Base-by-base conservation (phyloP, 2,888 invertebrate genomes). In the Tetrapedia diversipes region DNA sequence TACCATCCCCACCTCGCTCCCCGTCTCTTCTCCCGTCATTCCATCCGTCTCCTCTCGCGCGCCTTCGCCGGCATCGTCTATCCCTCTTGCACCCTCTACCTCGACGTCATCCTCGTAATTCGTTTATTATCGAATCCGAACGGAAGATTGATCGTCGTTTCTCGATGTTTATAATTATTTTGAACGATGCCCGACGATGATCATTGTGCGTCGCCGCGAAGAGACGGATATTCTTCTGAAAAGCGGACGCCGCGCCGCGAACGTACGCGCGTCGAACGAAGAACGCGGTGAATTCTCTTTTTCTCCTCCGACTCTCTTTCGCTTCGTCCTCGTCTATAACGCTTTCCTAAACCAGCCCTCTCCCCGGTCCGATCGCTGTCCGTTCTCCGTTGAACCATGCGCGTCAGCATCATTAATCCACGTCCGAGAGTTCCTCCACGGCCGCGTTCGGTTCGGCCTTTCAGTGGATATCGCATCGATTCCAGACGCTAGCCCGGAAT, bases 91-190 rank as follows among this genome's bases (percentile, higher is more conserved):
- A 27, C 39, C 43, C 19, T 43, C 54, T 47, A 43, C 59, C 56
- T 59, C 72, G 32, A 53, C 77, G 59, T 70, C 82, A 29, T 68
- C 64, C 74, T 67, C 43, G 79, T 82, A 86, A 89, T 89, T 88
- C 89, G 86, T 88, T 88, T 87, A 88, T 86, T 85, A 89, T 86
- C 86, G 79, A 81, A 77, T 64, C 63, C 73, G 74, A 56, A 68
- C 73, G 77, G 80, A 89, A 87, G 89, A 89, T 89, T 89, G 85
- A 89, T 89, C 87, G 86, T 87, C 87, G 85, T 86, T 84, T 79
- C 84, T 82, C 81, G 77, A 83, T 87, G 85, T 82, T 86, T 86
- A 80, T 87, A 88, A 89, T 89, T 87, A 89, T 89, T 89, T 84
- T 85, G 86, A 87, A 81, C 81, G 85, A 87, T 86, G 84, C 81